Percentiles rank a stretch among this genome's conserved stretches.
Evolutionary conservation across 2,113 vertebrate species (phyloP).

Genomic region (Henicopernis longicauda): DNA sequence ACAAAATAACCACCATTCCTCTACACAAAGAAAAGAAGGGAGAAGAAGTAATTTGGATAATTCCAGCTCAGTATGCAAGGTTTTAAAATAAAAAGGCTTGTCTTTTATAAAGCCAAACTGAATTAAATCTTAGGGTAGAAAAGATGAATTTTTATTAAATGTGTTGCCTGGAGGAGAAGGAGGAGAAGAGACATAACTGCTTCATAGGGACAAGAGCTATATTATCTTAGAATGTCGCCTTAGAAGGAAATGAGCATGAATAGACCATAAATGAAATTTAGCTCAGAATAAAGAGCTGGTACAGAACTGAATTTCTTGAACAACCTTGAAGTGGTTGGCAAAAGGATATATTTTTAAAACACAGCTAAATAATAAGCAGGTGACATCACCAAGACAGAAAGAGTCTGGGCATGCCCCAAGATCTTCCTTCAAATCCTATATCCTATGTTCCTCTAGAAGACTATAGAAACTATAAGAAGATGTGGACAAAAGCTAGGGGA

Average conservation of each 20-base stretch:
- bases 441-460: not conserved
- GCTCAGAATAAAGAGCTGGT: not conserved
- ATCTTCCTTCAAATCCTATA: not conserved
- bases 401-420: not conserved
- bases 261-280: not conserved
- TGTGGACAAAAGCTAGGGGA: not conserved
- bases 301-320: not conserved
- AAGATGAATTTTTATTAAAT: not conserved
- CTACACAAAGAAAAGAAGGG: not conserved
- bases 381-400: not conserved
- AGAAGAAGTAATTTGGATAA: not conserved
- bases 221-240: not conserved
- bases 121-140: not conserved
- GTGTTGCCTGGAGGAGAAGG: not conserved
- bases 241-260: not conserved
- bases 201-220: not conserved
- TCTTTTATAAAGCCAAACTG: not conserved
- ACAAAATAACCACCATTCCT: not conserved
- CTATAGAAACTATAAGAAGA: not conserved
- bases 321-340: not conserved
- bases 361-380: not conserved
- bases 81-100: not conserved
- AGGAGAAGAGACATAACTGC: not conserved
- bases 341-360: not conserved
- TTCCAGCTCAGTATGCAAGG: not conserved